Conservation (phyloP, 2,888 invertebrate genomes). For the Parnassius mnemosyne region DNA sequence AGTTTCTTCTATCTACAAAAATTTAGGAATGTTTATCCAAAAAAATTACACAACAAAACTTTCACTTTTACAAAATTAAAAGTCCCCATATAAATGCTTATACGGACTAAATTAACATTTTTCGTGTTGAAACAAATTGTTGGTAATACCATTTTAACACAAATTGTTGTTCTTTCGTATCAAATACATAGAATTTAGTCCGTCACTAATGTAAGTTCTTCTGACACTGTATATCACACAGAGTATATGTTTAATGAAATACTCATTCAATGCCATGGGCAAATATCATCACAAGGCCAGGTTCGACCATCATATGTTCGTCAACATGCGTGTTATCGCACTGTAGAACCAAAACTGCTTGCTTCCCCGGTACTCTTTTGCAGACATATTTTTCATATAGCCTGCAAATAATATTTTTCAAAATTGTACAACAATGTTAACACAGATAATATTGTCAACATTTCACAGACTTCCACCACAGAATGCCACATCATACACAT, state of each 20-base stretch:
- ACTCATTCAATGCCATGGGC: conserved; percentile 95
- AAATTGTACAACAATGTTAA: neutral
- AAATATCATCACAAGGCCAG: conserved; percentile 98
- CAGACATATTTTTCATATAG: conserved; percentile 96
- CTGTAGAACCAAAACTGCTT: conserved; percentile 95
- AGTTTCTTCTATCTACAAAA: conserved; percentile 37
- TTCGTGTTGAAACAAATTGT: neutral
- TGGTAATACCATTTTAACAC: conserved; percentile 1
- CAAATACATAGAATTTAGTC: conserved; percentile 3
- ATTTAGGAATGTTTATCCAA: conserved; percentile 40
- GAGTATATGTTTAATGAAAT: conserved; percentile 28
- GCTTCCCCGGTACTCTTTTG: conserved; percentile 96
- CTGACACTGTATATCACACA: conserved; percentile 15
- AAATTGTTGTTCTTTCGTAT: neutral
- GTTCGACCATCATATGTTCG: conserved; percentile 97
- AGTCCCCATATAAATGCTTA: conserved; percentile 31
- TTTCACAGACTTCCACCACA: neutral
- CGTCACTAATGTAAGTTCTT: conserved; percentile 6
- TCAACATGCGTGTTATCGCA: conserved; percentile 97
- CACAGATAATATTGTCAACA: neutral
- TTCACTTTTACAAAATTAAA: conserved; percentile 8
- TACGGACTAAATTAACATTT: conserved; percentile 4
- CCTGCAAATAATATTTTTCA: conserved; percentile 41
- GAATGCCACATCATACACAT: neutral
- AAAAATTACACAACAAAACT: conserved; percentile 34